These are phyloP conservation scores for Napeogenes sylphis DNA, from an alignment of 2,888 invertebrate genomes.

Conservation along the genomic window DNA sequence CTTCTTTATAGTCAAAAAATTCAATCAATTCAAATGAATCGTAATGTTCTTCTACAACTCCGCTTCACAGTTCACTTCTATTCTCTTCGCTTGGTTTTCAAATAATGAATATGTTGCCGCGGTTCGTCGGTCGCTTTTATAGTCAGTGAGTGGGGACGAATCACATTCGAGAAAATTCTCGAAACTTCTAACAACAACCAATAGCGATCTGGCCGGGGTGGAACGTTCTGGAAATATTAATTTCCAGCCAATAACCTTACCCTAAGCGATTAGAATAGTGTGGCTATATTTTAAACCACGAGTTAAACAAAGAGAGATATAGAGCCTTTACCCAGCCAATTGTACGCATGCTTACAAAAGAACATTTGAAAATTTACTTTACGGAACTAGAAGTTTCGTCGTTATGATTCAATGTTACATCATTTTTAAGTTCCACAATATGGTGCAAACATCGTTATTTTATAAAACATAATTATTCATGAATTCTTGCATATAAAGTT, in stretches of 20 bases:
- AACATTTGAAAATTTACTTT: neutral
- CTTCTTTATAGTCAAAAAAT: constrained; percentile 16
- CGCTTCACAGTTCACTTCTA: constrained; percentile 38
- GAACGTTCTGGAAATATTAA: constrained; percentile 46
- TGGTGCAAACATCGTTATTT: neutral
- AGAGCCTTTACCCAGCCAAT: neutral
- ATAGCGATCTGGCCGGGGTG: constrained; percentile 37
- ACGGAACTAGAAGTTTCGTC: neutral
- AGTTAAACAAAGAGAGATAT: constrained; percentile 21
- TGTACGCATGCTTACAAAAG: neutral
- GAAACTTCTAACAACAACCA: constrained; percentile 44
- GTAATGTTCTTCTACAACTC: constrained; percentile 12
- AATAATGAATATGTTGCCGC: constrained; percentile 61
- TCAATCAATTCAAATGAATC: neutral
- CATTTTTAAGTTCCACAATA: neutral
- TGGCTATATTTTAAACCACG: constrained; percentile 7
- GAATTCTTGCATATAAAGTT: no score
- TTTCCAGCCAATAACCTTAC: constrained; percentile 39
- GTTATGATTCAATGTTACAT: neutral
- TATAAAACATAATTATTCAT: neutral
- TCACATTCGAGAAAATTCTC: constrained; percentile 49
- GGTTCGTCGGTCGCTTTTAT: constrained; percentile 45
- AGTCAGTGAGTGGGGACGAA: constrained; percentile 41
- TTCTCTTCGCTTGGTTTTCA: constrained; percentile 49
- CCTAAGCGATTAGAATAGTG: constrained; percentile 11